Evolutionary conservation across 2,888 invertebrate species (phyloP).

Genomic region (Pseudoips prasinana): DNA sequence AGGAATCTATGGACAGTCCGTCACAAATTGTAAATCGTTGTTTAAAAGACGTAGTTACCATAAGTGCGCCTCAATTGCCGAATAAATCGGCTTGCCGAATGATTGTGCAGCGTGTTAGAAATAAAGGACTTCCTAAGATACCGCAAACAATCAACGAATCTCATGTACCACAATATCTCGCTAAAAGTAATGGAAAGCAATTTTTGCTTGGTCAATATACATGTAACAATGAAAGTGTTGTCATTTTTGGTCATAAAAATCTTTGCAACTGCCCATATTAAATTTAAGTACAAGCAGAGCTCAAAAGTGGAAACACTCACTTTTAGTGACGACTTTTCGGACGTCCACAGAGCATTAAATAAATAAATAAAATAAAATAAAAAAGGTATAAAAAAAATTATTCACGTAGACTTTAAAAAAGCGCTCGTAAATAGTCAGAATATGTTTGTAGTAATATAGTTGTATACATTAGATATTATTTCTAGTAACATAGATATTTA

Average conservation of each 20-base stretch:
- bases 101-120: constrained; percentile 10
- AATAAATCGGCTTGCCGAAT: constrained; percentile 9
- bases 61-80: constrained; percentile 10
- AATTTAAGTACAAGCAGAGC: constrained; percentile 5
- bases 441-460: too few relatives aligned
- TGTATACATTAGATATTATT: too few relatives aligned
- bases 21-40: constrained; percentile 12
- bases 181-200: constrained; percentile 8
- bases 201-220: constrained; percentile 6
- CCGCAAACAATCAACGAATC: constrained; percentile 9
- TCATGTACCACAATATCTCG: constrained; percentile 8
- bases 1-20: constrained; percentile 8
- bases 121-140: constrained; percentile 8
- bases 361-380: too few relatives aligned
- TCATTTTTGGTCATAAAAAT: constrained; percentile 4
- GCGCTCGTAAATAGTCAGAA: too few relatives aligned
- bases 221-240: constrained; percentile 1
- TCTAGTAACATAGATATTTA: too few relatives aligned
- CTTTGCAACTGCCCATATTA: constrained; percentile 7
- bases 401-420: too few relatives aligned
- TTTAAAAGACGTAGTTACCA: constrained; percentile 9
- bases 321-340: constrained; percentile 7
- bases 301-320: constrained; percentile 1
- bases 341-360: constrained; percentile 19
- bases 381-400: too few relatives aligned